Evolutionary conservation across 1,140 invertebrate species (phyloP).

Genomic region (Polypedilum vanderplanki): DNA sequence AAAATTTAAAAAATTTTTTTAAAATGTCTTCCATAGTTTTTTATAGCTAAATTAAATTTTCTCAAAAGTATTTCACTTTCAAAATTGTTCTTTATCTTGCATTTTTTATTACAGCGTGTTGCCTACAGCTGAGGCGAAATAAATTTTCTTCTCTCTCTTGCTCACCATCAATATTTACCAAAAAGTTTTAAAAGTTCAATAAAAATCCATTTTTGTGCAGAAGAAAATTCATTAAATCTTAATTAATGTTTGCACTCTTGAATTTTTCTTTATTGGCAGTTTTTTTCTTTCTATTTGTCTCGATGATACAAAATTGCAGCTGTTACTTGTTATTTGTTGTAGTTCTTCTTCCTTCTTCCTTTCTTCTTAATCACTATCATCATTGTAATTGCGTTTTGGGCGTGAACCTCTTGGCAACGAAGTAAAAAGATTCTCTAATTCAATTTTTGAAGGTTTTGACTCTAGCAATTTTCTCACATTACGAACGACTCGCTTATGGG

Average conservation of each 20-base stretch:
- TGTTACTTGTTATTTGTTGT: background rate
- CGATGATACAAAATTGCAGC: constrained; percentile 3
- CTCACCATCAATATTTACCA: background rate
- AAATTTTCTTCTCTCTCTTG: background rate
- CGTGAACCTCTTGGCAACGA: constrained; percentile 1
- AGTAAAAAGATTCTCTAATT: background rate
- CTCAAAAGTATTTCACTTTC: too few species aligned
- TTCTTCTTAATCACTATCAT: background rate
- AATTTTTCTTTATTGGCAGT: background rate
- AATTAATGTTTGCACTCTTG: background rate
- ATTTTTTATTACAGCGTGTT: too few species aligned
- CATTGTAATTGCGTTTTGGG: constrained; percentile 16
- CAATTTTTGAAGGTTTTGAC: background rate
- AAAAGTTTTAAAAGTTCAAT: too few species aligned
- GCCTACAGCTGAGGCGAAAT: background rate
- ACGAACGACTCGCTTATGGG: constrained; percentile 9
- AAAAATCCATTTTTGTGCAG: background rate
- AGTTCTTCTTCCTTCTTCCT: background rate
- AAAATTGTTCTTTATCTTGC: too few species aligned
- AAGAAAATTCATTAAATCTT: constrained; percentile 4
- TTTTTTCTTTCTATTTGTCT: background rate
- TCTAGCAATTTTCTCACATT: constrained; percentile 21
- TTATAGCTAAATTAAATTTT: too few species aligned
- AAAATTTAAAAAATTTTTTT: too few species aligned
- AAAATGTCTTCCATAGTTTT: too few species aligned